phyloP scores from a whole-genome alignment of 2,113 vertebrate genomes.

The Cavia aperea region DNA sequence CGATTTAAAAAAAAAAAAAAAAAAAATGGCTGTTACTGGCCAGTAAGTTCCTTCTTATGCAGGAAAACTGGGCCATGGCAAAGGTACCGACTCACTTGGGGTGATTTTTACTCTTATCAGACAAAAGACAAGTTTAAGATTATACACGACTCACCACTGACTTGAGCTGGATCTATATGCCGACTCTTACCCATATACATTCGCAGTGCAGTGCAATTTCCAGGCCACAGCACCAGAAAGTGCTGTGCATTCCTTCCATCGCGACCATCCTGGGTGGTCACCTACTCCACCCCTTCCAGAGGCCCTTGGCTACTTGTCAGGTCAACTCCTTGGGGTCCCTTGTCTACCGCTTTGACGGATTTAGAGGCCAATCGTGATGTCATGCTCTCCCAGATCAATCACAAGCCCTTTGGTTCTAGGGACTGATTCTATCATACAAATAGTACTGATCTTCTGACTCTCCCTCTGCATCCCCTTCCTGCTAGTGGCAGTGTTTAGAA shows the following conservation, averaged over 20 bases:
- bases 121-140: neutral
- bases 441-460: neutral
- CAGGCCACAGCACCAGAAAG: accelerated
- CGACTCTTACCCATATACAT: neutral
- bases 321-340: neutral
- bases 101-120: neutral
- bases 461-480: neutral
- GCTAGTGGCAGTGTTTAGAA: neutral
- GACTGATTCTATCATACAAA: no score
- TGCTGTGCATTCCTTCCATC: neutral
- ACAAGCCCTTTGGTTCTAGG: neutral
- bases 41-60: neutral
- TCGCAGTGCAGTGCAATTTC: neutral
- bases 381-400: neutral
- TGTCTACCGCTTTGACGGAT: neutral
- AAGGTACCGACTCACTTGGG: neutral
- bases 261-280: neutral
- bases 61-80: neutral
- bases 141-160: neutral
- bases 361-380: neutral
- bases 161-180: neutral
- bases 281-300: neutral
- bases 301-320: neutral
- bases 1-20: no score
- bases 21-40: neutral